Evolutionary conservation across 2,888 invertebrate genomes (phyloP).

Genomic region (Rotaria macrura): DNA sequence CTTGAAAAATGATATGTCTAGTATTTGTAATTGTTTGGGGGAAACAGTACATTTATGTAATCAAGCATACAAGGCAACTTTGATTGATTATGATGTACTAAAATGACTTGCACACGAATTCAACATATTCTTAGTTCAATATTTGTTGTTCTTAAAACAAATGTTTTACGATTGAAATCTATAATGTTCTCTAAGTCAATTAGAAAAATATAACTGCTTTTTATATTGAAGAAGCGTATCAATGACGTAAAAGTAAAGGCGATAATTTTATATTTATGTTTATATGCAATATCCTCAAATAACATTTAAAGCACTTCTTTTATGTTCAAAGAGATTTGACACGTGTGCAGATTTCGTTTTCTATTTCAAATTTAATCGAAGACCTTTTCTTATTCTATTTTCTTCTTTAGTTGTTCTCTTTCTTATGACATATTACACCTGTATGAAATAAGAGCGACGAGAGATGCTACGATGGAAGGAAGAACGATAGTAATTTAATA

Average conservation of each 20-base stretch:
- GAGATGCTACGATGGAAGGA: neutral
- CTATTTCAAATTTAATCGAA: neutral
- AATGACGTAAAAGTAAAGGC: neutral
- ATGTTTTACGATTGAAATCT: slow-evolving; percentile 84
- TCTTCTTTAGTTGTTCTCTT: neutral
- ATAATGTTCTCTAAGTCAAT: neutral
- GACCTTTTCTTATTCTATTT: neutral
- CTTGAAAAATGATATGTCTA: slow-evolving; percentile 83
- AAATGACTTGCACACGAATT: slow-evolving; percentile 82
- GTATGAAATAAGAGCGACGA: neutral
- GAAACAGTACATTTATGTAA: slow-evolving; percentile 94
- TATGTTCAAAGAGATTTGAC: neutral
- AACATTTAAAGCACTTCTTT: neutral
- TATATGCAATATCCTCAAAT: neutral
- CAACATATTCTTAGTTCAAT: slow-evolving; percentile 94
- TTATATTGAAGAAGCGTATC: neutral
- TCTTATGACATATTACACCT: neutral
- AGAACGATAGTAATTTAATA: neutral
- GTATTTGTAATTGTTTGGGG: slow-evolving; percentile 95
- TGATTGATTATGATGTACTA: slow-evolving; percentile 94
- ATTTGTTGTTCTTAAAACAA: slow-evolving; percentile 93
- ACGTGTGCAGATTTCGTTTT: neutral
- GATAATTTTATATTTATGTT: neutral
- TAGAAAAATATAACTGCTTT: too few relatives aligned
- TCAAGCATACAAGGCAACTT: slow-evolving; percentile 93